phyloP scores from a whole-genome alignment of 2,113 vertebrate genomes.

The Trematomus loennbergii region DNA sequence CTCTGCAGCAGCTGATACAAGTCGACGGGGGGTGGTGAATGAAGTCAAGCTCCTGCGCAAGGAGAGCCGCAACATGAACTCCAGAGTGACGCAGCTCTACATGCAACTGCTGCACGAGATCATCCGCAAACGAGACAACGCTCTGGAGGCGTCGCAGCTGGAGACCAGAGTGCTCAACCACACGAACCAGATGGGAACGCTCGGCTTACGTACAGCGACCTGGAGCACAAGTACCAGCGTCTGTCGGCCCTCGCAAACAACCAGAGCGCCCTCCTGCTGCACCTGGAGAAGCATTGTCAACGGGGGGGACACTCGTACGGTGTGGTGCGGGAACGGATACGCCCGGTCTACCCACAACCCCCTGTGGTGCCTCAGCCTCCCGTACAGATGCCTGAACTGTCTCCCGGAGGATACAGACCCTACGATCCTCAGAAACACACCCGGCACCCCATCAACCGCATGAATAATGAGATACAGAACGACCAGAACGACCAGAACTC shows the following conservation, averaged over 20 bases:
- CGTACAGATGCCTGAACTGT: slow-evolving; percentile 50
- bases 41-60: slow-evolving; percentile 95
- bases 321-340: slow-evolving; percentile 50
- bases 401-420: slow-evolving; percentile 79
- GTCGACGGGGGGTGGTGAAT: slow-evolving; percentile 93
- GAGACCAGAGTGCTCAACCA: slow-evolving; percentile 94
- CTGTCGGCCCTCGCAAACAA: slow-evolving; percentile 89
- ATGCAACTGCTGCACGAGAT: slow-evolving; percentile 97
- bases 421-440: slow-evolving; percentile 83
- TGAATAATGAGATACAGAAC: slow-evolving; percentile 94
- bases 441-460: slow-evolving; percentile 88
- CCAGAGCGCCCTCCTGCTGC: slow-evolving; percentile 89
- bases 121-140: slow-evolving; percentile 93
- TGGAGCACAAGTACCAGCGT: slow-evolving; percentile 95
- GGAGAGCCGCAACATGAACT: slow-evolving; percentile 97
- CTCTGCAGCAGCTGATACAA: slow-evolving; percentile 92
- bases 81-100: slow-evolving; percentile 93
- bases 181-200: slow-evolving; percentile 91
- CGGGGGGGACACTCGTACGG: neutral
- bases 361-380: slow-evolving; percentile 75
- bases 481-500: slow-evolving; percentile 93
- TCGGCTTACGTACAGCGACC: slow-evolving; percentile 90
- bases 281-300: slow-evolving; percentile 92
- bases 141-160: slow-evolving; percentile 92
- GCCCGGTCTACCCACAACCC: slow-evolving; percentile 66